These are phyloP conservation scores for Lepas anatifera DNA, from an alignment of 2,888 invertebrate species.

Conservation along the genomic window DNA sequence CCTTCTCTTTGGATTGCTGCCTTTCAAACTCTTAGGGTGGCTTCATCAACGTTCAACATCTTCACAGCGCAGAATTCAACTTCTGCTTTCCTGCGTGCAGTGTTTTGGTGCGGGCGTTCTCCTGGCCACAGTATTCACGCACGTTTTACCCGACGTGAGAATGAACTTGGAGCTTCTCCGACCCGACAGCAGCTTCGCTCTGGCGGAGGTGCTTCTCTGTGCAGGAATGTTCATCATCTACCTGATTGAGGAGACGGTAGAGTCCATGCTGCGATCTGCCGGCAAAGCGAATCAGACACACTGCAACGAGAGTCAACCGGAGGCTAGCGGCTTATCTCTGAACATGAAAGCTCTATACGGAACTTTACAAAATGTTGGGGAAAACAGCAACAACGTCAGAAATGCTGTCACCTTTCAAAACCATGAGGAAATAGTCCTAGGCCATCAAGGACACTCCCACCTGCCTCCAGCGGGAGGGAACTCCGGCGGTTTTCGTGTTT, in stretches of 20 bases:
- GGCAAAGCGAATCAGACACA: too few species aligned
- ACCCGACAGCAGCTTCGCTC: conserved; percentile 28
- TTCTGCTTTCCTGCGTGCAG: background rate
- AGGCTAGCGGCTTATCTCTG: background rate
- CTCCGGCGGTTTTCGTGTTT: background rate
- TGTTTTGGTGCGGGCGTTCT: background rate
- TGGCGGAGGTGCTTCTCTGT: conserved; percentile 42
- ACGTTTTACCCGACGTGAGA: background rate
- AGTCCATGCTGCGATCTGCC: background rate
- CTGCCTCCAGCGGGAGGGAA: conserved; percentile 14
- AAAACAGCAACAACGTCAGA: too few species aligned
- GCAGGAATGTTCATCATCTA: conserved; percentile 45
- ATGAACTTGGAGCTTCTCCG: background rate
- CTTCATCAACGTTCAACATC: background rate
- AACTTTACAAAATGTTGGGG: too few species aligned
- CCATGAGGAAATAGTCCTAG: background rate
- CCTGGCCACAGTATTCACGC: background rate
- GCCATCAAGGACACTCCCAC: too few species aligned
- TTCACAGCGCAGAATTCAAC: background rate
- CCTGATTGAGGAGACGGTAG: conserved; percentile 38
- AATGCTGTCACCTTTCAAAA: too few species aligned
- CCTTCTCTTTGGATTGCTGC: background rate
- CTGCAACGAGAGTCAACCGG: background rate
- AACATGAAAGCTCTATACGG: background rate
- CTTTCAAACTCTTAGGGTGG: background rate